Base-by-base conservation (phyloP, 1,140 invertebrate genomes). In the Aphis craccivora region DNA sequence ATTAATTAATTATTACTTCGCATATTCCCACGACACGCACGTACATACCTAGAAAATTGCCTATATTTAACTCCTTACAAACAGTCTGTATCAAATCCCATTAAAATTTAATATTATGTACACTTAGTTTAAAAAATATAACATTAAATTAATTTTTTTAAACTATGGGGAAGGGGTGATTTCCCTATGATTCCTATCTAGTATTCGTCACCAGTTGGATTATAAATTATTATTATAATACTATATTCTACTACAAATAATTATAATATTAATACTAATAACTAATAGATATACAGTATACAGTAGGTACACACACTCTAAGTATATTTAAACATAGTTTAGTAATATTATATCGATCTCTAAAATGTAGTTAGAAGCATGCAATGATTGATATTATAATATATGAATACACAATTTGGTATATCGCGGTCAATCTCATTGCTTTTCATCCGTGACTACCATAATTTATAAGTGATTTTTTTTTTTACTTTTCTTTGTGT, bases 401-500 rank as follows among this genome's bases (percentile, higher is more conserved):
- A 37, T 55, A 40, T 90, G 37, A 25, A 60, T 51, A 67, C 9
- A 30, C 53, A 90, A n/a, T 40, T 90, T 90, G 89, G 89, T 90
- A 67, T n/a, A 90, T 90, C 89, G 89, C 89, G 89, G 89, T 90
- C 89, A 90, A 90, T 90, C 45, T n/a, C 53, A 23, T 90, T 60
- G 89, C 6, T 90, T 90, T 90, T 90, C 89, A 90, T 90, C 89
- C 89, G 89, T 67, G 89, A 90, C 89, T 90, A 90, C 89, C 89
- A 90, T 90, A 43, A 55, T 89, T 55, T 55, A 55, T 55, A 37
- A 89, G 8, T 88, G 20, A 88, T 35, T 55, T 30, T 23, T 40
- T 48, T 45, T 11, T 45, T 89, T 53, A 53, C 48, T 53, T 35
- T 55, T 89, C n/a, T 35, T 37, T 53, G 25, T 37, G 48, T 3